These are phyloP conservation scores for Poeciliopsis turrubarensis DNA, from an alignment of 2,113 vertebrate species.

Conservation along the genomic window DNA sequence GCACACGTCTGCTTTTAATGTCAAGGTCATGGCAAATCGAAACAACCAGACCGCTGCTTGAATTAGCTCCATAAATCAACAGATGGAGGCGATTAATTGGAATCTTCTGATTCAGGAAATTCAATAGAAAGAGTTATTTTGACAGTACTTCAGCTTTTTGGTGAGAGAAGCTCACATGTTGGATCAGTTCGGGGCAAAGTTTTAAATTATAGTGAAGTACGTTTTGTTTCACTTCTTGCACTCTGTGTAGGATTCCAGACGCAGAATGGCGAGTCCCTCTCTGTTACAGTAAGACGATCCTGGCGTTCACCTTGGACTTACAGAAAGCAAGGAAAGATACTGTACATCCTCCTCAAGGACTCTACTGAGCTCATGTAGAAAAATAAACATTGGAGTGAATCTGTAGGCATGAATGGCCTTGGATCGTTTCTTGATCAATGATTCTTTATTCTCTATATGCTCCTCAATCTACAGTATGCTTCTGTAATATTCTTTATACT, in stretches of 20 bases:
- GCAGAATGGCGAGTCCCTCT: slow-evolving; percentile 5
- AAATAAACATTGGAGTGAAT: slow-evolving; percentile 17
- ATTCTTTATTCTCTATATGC: slow-evolving; percentile 10
- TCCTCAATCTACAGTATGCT: slow-evolving; percentile 23
- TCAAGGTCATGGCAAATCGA: slow-evolving; percentile 25
- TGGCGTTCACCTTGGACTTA: slow-evolving; percentile 12
- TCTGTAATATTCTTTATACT: slow-evolving; percentile 29
- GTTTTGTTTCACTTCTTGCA: not conserved
- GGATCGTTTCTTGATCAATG: not conserved
- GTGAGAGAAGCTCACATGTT: slow-evolving; percentile 10
- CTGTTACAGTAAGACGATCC: not conserved
- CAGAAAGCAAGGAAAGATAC: not conserved
- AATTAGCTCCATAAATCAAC: not conserved
- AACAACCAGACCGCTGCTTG: slow-evolving; percentile 4
- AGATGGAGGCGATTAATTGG: not conserved
- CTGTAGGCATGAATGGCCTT: slow-evolving; percentile 27
- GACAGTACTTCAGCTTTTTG: not conserved
- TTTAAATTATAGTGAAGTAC: slow-evolving; percentile 3
- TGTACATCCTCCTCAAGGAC: slow-evolving; percentile 7
- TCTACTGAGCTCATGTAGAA: slow-evolving; percentile 2
- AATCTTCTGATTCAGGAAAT: slow-evolving; percentile 8
- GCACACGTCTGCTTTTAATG: slow-evolving; percentile 22
- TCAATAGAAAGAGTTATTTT: no score
- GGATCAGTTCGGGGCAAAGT: not conserved
- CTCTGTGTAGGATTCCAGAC: not conserved